These are phyloP conservation scores for Germaria angustata DNA, from an alignment of 2,888 invertebrate genomes.

Conservation along the genomic window DNA sequence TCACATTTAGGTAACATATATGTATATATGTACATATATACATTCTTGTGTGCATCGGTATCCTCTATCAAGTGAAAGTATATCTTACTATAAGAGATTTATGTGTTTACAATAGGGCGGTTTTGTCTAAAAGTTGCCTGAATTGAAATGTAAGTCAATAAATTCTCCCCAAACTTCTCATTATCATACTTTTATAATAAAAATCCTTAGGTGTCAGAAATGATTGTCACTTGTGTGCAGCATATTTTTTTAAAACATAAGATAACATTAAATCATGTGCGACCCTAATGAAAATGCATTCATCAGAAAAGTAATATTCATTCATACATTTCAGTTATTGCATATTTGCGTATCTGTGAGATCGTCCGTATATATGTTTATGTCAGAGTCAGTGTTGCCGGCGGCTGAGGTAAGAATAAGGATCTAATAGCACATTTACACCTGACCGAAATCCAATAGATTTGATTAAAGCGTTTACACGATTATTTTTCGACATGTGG, in stretches of 20 bases:
- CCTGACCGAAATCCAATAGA: too few species aligned
- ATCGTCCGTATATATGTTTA: neutral
- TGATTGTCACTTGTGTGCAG: neutral
- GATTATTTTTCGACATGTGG: too few species aligned
- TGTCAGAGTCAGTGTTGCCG: neutral
- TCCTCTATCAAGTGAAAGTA: slow-evolving; percentile 32
- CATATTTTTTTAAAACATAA: neutral
- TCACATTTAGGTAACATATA: slow-evolving; percentile 24
- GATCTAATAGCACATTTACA: too few species aligned
- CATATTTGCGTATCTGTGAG: slow-evolving; percentile 1
- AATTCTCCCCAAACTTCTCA: neutral
- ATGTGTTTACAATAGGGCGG: neutral
- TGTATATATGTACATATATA: neutral
- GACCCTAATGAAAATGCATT: slow-evolving; percentile 23
- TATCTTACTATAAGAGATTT: neutral
- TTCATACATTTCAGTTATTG: slow-evolving; percentile 35
- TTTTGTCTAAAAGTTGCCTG: neutral
- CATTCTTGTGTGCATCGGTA: neutral
- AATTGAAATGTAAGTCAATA: neutral
- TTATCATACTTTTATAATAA: neutral
- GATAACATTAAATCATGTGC: neutral
- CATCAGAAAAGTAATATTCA: slow-evolving; percentile 33
- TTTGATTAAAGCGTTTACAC: too few species aligned
- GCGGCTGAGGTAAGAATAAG: too few species aligned
- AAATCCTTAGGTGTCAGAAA: neutral